These are phyloP conservation scores for Sarcophaga variegata DNA, from an alignment of 2,888 invertebrate species.

Conservation along the genomic window DNA sequence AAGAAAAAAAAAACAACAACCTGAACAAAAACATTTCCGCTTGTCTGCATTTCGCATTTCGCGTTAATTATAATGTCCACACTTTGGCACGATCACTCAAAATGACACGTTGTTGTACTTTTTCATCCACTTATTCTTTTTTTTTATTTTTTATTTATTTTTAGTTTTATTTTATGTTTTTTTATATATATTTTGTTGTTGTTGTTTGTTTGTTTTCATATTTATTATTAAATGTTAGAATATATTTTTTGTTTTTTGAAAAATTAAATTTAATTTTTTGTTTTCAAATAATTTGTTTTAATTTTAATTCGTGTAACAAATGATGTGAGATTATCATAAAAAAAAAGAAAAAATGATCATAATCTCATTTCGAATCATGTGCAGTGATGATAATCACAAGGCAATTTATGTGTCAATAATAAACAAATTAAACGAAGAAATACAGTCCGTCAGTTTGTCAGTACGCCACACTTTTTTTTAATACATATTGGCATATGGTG, in stretches of 20 bases:
- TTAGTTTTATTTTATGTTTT: not conserved
- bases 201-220: not conserved
- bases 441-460: not conserved
- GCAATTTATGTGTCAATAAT: slow-evolving; percentile 56
- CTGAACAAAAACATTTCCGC: slow-evolving; percentile 66
- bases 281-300: not conserved
- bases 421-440: slow-evolving; percentile 49
- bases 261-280: too few species aligned
- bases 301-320: not conserved
- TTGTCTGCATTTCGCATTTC: slow-evolving; percentile 66
- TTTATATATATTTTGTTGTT: not conserved
- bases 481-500: too few species aligned
- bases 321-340: slow-evolving; percentile 8
- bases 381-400: slow-evolving; percentile 34
- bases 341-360: not conserved
- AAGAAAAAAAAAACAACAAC: slow-evolving; percentile 23
- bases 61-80: slow-evolving; percentile 78
- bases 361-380: slow-evolving; percentile 17
- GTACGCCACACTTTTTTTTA: too few species aligned
- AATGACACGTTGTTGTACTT: slow-evolving; percentile 71
- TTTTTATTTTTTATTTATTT: not conserved
- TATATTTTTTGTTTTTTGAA: not conserved
- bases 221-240: too few species aligned
- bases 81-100: slow-evolving; percentile 76
- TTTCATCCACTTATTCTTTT: not conserved